Evolutionary conservation across 2,113 vertebrate species (phyloP), one percentile per base, ranked within the genome.

Genomic region (Vidua macroura): DNA sequence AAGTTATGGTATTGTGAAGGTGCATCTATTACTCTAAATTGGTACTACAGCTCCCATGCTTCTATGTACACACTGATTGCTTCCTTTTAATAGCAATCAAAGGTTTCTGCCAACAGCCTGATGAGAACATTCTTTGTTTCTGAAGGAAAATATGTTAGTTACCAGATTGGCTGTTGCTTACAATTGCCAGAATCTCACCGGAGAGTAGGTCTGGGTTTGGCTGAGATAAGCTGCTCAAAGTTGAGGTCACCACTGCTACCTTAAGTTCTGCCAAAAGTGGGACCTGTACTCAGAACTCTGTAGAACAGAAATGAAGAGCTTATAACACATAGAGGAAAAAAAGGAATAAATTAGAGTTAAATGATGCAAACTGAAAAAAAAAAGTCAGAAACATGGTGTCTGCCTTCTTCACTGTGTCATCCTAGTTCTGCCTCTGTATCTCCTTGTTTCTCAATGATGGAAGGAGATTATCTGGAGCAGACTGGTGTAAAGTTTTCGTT

Each of bases 31-130:
- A 63, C 48, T 84, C 90, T 74, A 95, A 91, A 92, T 85, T 93
- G 59, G 60, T 49, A 53, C 81, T 43, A 21, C 37, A 3, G 8
- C 56, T 83, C 35, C 37, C 55, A 8, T 55, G 44, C 69, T 60
- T 72, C n/a, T 74, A 11, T 21, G 24, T 41, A 37, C 60, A 63
- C 70, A 11, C 2, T 2, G 31, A 52, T 68, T 39, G 20, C 41
- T 92, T 97, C 94, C 41, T 94, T 93, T 93, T 75, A 80, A 49
- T 16, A 78, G 49, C 62, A 58, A 75, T 70, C 59, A 69, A 80
- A 73, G 58, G 31, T 37, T 60, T 28, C 16, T 83, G 44, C n/a
- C 81, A 59, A 51, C 59, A 88, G 27, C 59, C 37, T 83, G 48
- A 53, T 91, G 52, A 90, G 60, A 82, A 67, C 66, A 63, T 17